A percentile compares a stretch with the other conserved stretches of the same genome.
These are phyloP conservation scores for Drosophila setifemur DNA, from an alignment of 1,140 invertebrate species.

Conservation along the genomic window DNA sequence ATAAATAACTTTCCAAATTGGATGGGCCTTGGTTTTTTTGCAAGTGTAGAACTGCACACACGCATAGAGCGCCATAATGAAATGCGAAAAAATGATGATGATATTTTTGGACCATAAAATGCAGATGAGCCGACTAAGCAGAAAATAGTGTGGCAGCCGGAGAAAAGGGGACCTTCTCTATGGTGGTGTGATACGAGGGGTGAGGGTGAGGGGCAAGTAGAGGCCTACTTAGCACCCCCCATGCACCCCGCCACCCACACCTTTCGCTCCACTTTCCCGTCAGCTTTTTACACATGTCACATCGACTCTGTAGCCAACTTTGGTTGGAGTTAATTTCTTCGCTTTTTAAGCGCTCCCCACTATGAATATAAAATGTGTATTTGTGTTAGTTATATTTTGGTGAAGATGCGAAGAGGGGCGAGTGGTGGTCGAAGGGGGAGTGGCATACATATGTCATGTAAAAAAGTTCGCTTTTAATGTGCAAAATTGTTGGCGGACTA, in stretches of 20 bases:
- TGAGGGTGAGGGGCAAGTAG: slow-evolving; percentile 44
- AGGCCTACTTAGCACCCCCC: slow-evolving; percentile 12
- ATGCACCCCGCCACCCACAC: neutral
- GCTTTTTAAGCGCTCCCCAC: slow-evolving; percentile 67
- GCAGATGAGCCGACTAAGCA: slow-evolving; percentile 80
- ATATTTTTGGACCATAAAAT: slow-evolving; percentile 79
- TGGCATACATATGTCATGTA: slow-evolving; percentile 74
- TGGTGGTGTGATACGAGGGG: neutral
- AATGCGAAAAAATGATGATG: slow-evolving; percentile 78
- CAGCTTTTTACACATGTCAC: slow-evolving; percentile 47
- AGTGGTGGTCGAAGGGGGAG: neutral
- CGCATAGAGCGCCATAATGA: slow-evolving; percentile 62
- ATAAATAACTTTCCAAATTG: too few relatives aligned
- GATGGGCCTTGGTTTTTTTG: neutral
- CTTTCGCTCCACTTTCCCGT: slow-evolving; percentile 3
- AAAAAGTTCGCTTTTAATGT: slow-evolving; percentile 75
- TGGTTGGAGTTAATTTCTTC: slow-evolving; percentile 70
- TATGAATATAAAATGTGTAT: slow-evolving; percentile 79
- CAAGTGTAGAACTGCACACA: slow-evolving; percentile 28
- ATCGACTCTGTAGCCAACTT: slow-evolving; percentile 8
- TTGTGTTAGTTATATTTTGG: slow-evolving; percentile 71
- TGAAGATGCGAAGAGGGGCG: neutral
- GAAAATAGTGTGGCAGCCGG: slow-evolving; percentile 63
- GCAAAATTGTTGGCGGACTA: slow-evolving; percentile 71
- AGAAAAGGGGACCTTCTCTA: slow-evolving; percentile 20